Percentiles rank a stretch among this genome's conserved stretches.
These are phyloP conservation scores for Phaethornis superciliosus DNA, from an alignment of 2,113 vertebrate genomes.

Conservation along the genomic window DNA sequence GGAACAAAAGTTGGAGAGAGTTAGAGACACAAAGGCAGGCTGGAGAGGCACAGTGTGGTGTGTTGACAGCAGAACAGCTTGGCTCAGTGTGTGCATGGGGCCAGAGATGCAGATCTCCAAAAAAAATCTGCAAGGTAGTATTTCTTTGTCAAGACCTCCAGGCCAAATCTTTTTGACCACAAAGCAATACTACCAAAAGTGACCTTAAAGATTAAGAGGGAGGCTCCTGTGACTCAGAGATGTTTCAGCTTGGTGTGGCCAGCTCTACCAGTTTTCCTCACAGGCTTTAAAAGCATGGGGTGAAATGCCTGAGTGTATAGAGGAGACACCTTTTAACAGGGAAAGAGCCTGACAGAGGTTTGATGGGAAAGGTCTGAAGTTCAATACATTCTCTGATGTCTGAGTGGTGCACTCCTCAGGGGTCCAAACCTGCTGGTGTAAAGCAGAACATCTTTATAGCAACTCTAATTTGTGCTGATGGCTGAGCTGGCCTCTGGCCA, in stretches of 20 bases:
- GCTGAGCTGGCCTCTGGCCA: conserved; percentile 45
- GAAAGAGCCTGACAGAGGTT: neutral
- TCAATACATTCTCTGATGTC: conserved; percentile 20
- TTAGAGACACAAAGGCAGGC: neutral
- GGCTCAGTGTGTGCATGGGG: accelerated
- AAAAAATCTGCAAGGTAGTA: neutral
- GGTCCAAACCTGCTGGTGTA: conserved; percentile 45
- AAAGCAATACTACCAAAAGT: neutral
- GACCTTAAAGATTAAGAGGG: neutral
- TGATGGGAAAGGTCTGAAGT: conserved; percentile 39
- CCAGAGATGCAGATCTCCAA: neutral
- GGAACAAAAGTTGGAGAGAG: neutral
- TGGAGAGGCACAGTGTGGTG: accelerated
- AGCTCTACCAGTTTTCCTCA: neutral
- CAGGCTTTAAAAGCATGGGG: neutral
- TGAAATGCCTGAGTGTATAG: neutral
- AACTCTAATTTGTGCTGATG: conserved; percentile 62
- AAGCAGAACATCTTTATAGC: conserved; percentile 48
- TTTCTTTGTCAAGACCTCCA: neutral
- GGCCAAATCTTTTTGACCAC: neutral
- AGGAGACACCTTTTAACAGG: neutral
- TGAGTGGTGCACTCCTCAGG: conserved; percentile 28
- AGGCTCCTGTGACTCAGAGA: neutral
- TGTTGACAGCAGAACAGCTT: neutral
- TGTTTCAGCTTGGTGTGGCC: neutral